phyloP scores from a whole-genome alignment of 2,113 vertebrate genomes.

The Tragelaphus buxtoni region DNA sequence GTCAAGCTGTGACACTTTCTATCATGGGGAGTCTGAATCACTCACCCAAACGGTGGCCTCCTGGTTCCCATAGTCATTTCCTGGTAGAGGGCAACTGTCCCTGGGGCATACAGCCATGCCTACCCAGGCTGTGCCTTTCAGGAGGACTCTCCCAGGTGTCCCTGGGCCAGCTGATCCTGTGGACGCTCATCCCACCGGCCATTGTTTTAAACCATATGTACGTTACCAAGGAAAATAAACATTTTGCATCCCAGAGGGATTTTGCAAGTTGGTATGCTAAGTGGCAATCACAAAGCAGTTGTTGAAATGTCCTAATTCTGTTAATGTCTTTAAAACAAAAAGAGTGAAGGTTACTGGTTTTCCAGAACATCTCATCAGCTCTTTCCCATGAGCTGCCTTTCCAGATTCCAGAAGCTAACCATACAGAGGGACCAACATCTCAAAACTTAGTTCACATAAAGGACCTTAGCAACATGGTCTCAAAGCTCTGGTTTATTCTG shows the following conservation, averaged over 20 bases:
- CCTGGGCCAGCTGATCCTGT: neutral
- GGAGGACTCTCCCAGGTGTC: neutral
- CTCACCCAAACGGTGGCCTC: accelerated
- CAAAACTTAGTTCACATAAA: neutral
- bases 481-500: accelerated
- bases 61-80: neutral
- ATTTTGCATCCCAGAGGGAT: neutral
- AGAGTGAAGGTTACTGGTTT: neutral
- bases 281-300: neutral
- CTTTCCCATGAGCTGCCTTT: neutral
- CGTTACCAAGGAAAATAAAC: neutral
- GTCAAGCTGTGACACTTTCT: neutral
- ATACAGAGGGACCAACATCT: neutral
- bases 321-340: neutral
- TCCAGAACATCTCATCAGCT: neutral
- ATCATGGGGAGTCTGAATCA: neutral
- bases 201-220: neutral
- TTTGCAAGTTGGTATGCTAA: neutral
- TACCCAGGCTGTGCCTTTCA: neutral
- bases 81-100: neutral
- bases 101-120: accelerated
- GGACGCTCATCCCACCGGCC: neutral
- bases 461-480: neutral
- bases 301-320: neutral
- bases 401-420: neutral